Conservation (phyloP, 2,888 invertebrate species). For the Hydrotaea cyrtoneurina region DNA sequence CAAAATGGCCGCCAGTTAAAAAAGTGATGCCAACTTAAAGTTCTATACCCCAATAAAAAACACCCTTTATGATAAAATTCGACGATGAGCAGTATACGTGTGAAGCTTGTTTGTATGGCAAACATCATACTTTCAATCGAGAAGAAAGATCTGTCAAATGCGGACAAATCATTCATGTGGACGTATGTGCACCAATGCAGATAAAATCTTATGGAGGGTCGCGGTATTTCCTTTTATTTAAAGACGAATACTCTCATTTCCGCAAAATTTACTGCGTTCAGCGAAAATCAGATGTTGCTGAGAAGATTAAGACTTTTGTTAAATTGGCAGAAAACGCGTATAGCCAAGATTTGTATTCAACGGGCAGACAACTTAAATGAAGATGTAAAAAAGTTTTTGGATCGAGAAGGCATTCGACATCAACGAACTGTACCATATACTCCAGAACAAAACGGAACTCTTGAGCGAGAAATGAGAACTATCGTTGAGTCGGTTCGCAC, state of each 20-base stretch:
- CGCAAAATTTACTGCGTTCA: neutral
- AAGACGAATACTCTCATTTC: neutral
- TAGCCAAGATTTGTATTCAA: neutral
- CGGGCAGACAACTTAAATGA: neutral
- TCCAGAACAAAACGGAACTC: neutral
- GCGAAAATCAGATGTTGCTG: too few relatives aligned
- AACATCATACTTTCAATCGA: neutral
- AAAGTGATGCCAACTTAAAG: too few relatives aligned
- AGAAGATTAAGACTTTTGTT: too few relatives aligned
- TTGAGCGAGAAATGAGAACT: too few relatives aligned
- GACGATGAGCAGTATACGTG: neutral
- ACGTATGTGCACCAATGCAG: conserved; percentile 3
- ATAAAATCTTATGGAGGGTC: neutral
- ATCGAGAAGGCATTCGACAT: too few relatives aligned
- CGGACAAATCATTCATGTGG: conserved; percentile 7
- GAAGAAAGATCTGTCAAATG: too few relatives aligned
- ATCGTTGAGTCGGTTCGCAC: too few relatives aligned
- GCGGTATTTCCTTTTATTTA: conserved; percentile 21
- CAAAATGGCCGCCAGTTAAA: too few relatives aligned
- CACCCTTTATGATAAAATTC: neutral
- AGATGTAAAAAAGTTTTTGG: neutral
- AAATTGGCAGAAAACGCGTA: too few relatives aligned
- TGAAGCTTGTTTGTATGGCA: neutral
- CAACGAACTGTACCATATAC: too few relatives aligned
- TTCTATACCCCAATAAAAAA: too few relatives aligned